Percentiles rank a stretch among this genome's conserved stretches.
Evolutionary conservation across 2,888 invertebrate genomes (phyloP).

Genomic region (Lamellibrachia columna): DNA sequence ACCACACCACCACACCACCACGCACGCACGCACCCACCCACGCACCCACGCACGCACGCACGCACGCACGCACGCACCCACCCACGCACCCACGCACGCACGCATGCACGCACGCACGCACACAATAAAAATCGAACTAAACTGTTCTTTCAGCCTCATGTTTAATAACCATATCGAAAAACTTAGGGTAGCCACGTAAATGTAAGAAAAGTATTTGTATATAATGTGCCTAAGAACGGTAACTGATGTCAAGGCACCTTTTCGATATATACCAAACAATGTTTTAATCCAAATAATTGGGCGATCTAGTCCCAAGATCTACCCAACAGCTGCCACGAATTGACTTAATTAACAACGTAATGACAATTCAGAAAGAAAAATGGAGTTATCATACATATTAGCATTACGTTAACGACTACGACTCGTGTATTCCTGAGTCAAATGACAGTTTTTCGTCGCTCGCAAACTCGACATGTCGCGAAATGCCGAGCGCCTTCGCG

Average conservation of each 20-base stretch:
- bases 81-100: too few species aligned
- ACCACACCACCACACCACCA: too few species aligned
- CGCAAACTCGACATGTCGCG: not conserved
- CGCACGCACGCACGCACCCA: fast-evolving
- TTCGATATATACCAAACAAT: not conserved
- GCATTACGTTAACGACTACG: not conserved
- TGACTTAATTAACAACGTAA: not conserved
- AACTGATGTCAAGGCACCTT: not conserved
- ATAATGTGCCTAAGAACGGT: too few species aligned
- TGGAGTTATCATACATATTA: not conserved
- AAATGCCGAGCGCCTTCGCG: not conserved
- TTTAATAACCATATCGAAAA: too few species aligned
- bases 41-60: too few species aligned
- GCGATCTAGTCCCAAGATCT: not conserved
- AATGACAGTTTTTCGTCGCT: not conserved
- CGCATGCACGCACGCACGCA: too few species aligned
- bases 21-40: too few species aligned
- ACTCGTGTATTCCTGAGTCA: constrained; percentile 12
- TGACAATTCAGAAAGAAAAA: not conserved
- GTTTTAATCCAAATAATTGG: not conserved
- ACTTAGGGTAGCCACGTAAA: too few species aligned
- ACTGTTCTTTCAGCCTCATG: too few species aligned
- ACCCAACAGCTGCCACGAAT: not conserved
- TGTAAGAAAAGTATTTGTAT: too few species aligned
- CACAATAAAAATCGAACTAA: too few species aligned